Percentiles rank a stretch among this genome's conserved stretches.
phyloP scores from a whole-genome alignment of 2,888 invertebrate genomes.

The Eupithecia subumbrata region DNA sequence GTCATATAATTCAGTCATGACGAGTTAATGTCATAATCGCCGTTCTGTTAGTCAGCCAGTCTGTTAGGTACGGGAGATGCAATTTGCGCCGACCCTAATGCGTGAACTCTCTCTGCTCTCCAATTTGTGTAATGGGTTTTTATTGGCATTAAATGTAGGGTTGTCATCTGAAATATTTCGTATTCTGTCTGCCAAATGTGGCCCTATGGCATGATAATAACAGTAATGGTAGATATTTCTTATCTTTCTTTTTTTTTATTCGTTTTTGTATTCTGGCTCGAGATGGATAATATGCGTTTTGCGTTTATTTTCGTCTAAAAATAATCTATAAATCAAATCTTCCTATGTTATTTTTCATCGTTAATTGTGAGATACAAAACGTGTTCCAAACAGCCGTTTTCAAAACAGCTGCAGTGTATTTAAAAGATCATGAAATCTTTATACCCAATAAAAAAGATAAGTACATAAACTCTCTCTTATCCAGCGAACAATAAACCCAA shows the following conservation, averaged over 20 bases:
- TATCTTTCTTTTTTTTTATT: background rate
- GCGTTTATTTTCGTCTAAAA: background rate
- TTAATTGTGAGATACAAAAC: background rate
- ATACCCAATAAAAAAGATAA: constrained; percentile 31
- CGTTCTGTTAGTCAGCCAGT: constrained; percentile 39
- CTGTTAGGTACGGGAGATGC: constrained; percentile 40
- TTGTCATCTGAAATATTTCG: constrained; percentile 35
- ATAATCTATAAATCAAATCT: background rate
- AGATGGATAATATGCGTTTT: background rate
- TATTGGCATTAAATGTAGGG: constrained; percentile 56
- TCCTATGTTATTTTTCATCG: constrained; percentile 18
- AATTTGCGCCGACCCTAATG: constrained; percentile 62
- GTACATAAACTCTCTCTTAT: constrained; percentile 33
- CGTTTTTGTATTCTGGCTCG: background rate
- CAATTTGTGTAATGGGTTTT: constrained; percentile 56
- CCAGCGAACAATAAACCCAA: constrained; percentile 46
- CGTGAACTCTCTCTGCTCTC: constrained; percentile 56
- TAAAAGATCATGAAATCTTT: constrained; percentile 17
- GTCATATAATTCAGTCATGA: constrained; percentile 2
- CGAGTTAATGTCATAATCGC: constrained; percentile 8
- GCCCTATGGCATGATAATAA: background rate
- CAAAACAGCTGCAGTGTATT: constrained; percentile 19
- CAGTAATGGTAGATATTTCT: background rate
- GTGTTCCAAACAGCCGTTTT: background rate
- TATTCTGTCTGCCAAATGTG: background rate